phyloP scores from a whole-genome alignment of 2,888 invertebrate genomes.

The Alloscopus bannaensis region DNA sequence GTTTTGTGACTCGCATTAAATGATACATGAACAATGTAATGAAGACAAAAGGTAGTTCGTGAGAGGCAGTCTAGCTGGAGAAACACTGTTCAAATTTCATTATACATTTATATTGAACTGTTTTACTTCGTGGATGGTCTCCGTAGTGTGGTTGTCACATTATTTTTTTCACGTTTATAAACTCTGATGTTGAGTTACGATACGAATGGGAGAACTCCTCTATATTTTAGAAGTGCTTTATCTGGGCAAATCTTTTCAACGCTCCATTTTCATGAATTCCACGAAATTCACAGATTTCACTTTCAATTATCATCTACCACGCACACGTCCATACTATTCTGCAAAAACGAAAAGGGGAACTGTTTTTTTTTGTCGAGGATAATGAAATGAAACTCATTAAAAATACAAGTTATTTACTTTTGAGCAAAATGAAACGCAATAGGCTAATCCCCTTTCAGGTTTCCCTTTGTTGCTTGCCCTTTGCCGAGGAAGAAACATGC shows the following conservation, averaged over 20 bases:
- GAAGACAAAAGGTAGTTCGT: no score
- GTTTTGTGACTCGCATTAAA: no score
- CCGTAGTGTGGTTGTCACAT: no score
- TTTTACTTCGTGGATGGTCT: no score
- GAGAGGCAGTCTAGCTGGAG: no score
- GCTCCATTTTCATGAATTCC: no score
- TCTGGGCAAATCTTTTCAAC: not conserved
- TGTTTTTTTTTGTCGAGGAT: not conserved
- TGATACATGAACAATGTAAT: no score
- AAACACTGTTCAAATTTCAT: no score
- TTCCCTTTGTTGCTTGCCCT: not conserved
- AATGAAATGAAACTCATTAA: conserved; percentile 22
- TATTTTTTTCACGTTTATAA: no score
- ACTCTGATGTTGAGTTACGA: no score
- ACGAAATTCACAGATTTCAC: not conserved
- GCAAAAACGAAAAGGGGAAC: not conserved
- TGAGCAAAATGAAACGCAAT: not conserved
- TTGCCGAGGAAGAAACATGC: not conserved
- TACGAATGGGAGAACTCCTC: no score
- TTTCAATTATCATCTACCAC: not conserved
- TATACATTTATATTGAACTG: no score
- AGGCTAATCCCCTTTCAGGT: not conserved
- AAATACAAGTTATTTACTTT: conserved; percentile 20
- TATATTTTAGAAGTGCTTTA: not conserved
- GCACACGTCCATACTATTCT: not conserved